phyloP scores from a whole-genome alignment of 2,888 invertebrate species.

The Phorcus lineatus region DNA sequence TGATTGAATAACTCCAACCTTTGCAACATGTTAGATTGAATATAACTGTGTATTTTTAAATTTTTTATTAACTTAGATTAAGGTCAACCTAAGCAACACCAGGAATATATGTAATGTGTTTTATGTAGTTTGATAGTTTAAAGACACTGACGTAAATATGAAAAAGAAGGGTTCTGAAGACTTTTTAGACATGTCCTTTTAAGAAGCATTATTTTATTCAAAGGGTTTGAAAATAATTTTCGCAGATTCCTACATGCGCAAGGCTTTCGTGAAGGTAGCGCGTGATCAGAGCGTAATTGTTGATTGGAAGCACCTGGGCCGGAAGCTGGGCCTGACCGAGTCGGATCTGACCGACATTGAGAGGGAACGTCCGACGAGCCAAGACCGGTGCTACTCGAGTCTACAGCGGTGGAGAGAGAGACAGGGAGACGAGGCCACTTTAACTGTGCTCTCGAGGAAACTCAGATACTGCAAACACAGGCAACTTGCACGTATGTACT shows the following conservation, averaged over 20 bases:
- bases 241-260: slow-evolving; percentile 55
- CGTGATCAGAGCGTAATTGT: slow-evolving; percentile 53
- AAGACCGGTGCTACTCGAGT: slow-evolving; percentile 61
- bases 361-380: slow-evolving; percentile 45
- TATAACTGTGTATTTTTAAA: too few species aligned
- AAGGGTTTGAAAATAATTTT: too few species aligned
- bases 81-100: too few species aligned
- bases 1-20: not conserved
- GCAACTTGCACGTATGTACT: slow-evolving; percentile 52
- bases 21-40: not conserved
- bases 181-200: too few species aligned
- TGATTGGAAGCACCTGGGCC: slow-evolving; percentile 62
- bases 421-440: slow-evolving; percentile 50
- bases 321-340: slow-evolving; percentile 56
- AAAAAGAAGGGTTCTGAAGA: too few species aligned
- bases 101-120: too few species aligned
- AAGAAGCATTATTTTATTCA: not conserved
- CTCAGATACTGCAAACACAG: slow-evolving; percentile 50
- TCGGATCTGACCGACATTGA: slow-evolving; percentile 58
- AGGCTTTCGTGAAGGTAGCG: slow-evolving; percentile 65
- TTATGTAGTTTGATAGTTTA: too few species aligned
- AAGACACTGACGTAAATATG: too few species aligned
- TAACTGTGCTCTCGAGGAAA: slow-evolving; percentile 46
- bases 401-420: slow-evolving; percentile 59
- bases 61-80: too few species aligned